Percentiles rank a stretch among this genome's conserved stretches.
Evolutionary conservation across 2,888 invertebrate species (phyloP).

Genomic region (Watsonalla binaria): DNA sequence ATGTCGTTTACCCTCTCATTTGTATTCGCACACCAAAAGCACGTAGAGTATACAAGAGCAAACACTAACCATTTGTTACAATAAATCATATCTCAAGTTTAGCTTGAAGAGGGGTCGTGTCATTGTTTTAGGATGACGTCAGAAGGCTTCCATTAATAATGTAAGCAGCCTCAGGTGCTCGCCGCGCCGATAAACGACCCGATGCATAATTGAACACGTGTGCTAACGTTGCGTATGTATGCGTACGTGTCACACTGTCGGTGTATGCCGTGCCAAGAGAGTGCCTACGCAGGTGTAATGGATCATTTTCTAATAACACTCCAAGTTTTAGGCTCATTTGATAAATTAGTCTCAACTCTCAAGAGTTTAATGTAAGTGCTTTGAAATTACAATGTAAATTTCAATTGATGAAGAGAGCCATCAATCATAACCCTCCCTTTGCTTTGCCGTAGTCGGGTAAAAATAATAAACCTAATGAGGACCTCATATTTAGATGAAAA

Average conservation of each 20-base stretch:
- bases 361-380: background rate
- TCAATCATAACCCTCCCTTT: background rate
- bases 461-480: too few species aligned
- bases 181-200: conserved; percentile 60
- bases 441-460: too few species aligned
- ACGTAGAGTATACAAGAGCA: background rate
- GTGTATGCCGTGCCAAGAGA: conserved; percentile 31
- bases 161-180: conserved; percentile 69
- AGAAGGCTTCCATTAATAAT: conserved; percentile 63
- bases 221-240: conserved; percentile 37
- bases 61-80: conserved; percentile 12
- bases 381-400: background rate
- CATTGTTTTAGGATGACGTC: conserved; percentile 37
- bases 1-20: background rate
- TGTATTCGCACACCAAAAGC: background rate
- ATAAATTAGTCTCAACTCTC: background rate
- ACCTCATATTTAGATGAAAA: too few species aligned
- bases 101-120: conserved; percentile 35
- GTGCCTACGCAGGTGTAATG: conserved; percentile 36
- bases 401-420: background rate
- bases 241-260: conserved; percentile 41
- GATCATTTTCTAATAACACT: conserved; percentile 38
- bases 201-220: conserved; percentile 72
- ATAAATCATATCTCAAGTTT: conserved; percentile 35
- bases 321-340: conserved; percentile 1